A percentile compares a stretch with the other conserved stretches of the same genome.
Evolutionary conservation across 1,140 invertebrate genomes (phyloP).

Genomic region (Sitophilus oryzae): DNA sequence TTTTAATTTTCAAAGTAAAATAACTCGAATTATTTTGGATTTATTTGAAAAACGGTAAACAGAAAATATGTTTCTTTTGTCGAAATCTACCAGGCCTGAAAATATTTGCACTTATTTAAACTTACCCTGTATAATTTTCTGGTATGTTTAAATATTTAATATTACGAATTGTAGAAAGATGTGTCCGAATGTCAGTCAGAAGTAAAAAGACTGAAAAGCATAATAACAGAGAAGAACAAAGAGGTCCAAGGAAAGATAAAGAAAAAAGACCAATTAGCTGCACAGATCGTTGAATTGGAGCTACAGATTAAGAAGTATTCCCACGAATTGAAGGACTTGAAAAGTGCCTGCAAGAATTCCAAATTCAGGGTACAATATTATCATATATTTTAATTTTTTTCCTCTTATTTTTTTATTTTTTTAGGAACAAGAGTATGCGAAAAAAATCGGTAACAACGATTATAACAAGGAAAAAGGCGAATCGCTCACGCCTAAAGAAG

Average conservation of each 20-base stretch:
- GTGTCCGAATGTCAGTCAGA: slow-evolving; percentile 53
- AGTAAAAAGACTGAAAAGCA: slow-evolving; percentile 70
- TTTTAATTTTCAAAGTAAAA: too few species aligned
- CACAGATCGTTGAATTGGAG: slow-evolving; percentile 59
- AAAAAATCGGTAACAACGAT: slow-evolving; percentile 29
- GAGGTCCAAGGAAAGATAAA: slow-evolving; percentile 60
- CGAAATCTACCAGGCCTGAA: too few species aligned
- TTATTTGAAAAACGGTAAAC: too few species aligned
- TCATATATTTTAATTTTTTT: not conserved
- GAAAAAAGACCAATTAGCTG: slow-evolving; percentile 64
- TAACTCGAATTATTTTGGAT: too few species aligned
- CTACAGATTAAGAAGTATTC: slow-evolving; percentile 75
- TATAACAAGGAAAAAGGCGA: slow-evolving; percentile 32
- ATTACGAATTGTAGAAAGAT: too few species aligned
- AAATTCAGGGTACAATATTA: slow-evolving; percentile 36
- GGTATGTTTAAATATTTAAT: too few species aligned
- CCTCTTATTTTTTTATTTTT: not conserved
- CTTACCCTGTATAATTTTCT: too few species aligned
- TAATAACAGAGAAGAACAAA: slow-evolving; percentile 67
- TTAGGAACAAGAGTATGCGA: slow-evolving; percentile 31
- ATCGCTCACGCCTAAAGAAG: slow-evolving; percentile 30
- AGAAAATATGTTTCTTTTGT: too few species aligned
- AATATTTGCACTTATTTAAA: too few species aligned
- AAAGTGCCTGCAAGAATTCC: slow-evolving; percentile 47
- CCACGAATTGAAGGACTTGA: slow-evolving; percentile 60